Base-by-base conservation (phyloP, 1,140 invertebrate species). In the Drosophila novamexicana region DNA sequence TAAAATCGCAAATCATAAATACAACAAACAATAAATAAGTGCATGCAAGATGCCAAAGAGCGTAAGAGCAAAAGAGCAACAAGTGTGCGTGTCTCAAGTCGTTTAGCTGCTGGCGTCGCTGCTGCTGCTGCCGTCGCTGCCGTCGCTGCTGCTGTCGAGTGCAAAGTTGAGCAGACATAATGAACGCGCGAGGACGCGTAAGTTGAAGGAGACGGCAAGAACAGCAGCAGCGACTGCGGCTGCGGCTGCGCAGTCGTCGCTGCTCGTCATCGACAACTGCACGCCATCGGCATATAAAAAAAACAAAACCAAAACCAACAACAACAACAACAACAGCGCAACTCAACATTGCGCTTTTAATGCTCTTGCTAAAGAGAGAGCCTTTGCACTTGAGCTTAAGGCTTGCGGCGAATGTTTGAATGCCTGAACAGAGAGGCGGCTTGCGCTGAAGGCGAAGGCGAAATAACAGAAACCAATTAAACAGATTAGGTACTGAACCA, bases 1-100 rank as follows among this genome's bases (percentile, higher is more conserved):
- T 75, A 81, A 83, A 88, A 89, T 88, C 68, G 84, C 84, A 88
- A 88, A 88, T 88, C 83, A 88, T 88, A 88, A 88, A 84, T 86
- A 83, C 83, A 88, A 88, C 84, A 89, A 88, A 88, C 77, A 88
- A 88, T 88, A 88, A 88, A 88, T 80, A 90, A 88, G 77, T 80
- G 75, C 75, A 74, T 52, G 70, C 73, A 70, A 70, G 62, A 39
- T 53, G 73, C 68, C 32, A 71, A 67, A 61, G 39, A 59, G 77
- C 63, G 49, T 56, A 56, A 75, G 64, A 76, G 76, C 68, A 56
- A 79, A 88, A 80, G 77, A 80, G 73, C 83, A 88, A 88, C 83
- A 80, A 88, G 80, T 84, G 84, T 88, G 84, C 84, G 84, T 88
- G 84, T 88, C 81, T 79, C 84, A 88, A 88, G 84, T 88, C 84